A percentile compares a stretch with the other conserved stretches of the same genome.
Evolutionary conservation across 2,888 invertebrate genomes (phyloP).

Genomic region (Entomobrya proxima): DNA sequence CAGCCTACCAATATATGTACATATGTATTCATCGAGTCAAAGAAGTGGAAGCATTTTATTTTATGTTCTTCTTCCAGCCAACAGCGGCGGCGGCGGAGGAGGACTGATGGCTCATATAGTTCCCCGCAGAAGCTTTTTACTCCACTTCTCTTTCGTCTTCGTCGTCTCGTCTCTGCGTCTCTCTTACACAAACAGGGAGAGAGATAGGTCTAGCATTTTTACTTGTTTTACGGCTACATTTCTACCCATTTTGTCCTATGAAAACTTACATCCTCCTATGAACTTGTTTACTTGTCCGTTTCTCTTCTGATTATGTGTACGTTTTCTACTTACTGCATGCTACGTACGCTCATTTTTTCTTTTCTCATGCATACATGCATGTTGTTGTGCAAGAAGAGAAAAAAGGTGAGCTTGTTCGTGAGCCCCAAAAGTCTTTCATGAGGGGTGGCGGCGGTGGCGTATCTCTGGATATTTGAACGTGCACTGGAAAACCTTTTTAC

Average conservation of each 20-base stretch:
- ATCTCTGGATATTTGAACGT: background rate
- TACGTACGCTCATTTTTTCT: background rate
- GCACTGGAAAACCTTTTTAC: background rate
- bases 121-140: background rate
- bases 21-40: background rate
- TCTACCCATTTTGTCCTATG: background rate
- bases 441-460: conserved; percentile 24
- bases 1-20: background rate
- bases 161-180: background rate
- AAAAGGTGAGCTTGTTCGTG: conserved; percentile 10
- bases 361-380: background rate
- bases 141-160: background rate
- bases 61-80: background rate
- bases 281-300: too few species aligned
- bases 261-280: background rate
- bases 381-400: conserved; percentile 17
- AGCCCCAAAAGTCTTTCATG: background rate
- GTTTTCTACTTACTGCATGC: background rate
- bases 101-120: background rate
- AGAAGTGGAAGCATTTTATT: conserved; percentile 4
- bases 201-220: conserved; percentile 19
- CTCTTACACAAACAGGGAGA: background rate
- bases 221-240: conserved; percentile 6
- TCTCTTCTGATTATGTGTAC: background rate
- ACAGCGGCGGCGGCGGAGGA: background rate